These are phyloP conservation scores for Rachycentron canadum DNA, from an alignment of 2,797 vertebrate genomes.

Conservation along the genomic window DNA sequence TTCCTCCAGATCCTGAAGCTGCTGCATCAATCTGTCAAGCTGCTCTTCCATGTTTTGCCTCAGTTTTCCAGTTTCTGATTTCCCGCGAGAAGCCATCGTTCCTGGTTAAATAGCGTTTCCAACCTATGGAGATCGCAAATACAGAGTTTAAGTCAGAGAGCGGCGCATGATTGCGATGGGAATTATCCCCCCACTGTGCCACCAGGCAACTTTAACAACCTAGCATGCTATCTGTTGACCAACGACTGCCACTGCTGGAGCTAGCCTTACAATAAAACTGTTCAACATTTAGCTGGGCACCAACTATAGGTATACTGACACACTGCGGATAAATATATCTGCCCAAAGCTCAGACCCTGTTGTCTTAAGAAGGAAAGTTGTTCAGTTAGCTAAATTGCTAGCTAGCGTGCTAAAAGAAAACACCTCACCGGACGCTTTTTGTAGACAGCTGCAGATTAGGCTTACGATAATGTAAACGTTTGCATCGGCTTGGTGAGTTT, in stretches of 20 bases:
- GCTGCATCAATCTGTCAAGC: constrained; percentile 96
- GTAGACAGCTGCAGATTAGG: constrained; percentile 23
- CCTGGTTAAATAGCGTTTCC: constrained; percentile 32
- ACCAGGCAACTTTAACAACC: background rate
- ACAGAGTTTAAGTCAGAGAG: background rate
- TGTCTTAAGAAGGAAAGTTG: background rate
- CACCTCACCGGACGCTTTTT: constrained; percentile 61
- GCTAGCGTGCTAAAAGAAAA: constrained; percentile 52
- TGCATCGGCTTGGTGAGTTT: background rate
- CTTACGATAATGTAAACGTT: background rate
- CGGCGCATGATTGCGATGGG: fast-evolving
- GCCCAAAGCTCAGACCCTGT: background rate
- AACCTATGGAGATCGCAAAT: background rate
- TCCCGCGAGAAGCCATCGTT: constrained; percentile 96
- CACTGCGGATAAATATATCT: fast-evolving
- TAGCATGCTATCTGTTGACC: constrained; percentile 3
- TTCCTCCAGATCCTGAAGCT: constrained; percentile 96
- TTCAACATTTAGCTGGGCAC: background rate
- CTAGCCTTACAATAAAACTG: background rate
- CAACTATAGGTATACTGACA: background rate
- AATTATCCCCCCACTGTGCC: background rate
- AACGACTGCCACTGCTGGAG: background rate
- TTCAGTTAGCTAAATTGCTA: constrained; percentile 40
- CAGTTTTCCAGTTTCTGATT: constrained; percentile 94
- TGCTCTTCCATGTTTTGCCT: constrained; percentile 98